These are phyloP conservation scores for Parazoanthus swiftii DNA, from an alignment of 92 coral and sea anemone genomes.

Conservation along the genomic window DNA sequence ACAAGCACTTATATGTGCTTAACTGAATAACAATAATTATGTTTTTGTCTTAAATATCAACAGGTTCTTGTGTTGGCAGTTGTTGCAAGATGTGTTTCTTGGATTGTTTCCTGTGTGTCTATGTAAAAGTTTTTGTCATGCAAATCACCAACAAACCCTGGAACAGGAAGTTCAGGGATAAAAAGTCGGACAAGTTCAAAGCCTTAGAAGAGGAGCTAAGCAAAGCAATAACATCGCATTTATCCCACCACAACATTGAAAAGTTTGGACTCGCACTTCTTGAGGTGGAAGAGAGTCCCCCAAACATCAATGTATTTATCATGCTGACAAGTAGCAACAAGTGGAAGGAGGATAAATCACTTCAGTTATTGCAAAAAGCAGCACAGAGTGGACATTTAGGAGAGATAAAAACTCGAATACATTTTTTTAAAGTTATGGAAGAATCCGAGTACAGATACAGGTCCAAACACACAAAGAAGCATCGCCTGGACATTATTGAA, in stretches of 20 bases:
- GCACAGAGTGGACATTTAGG: slow-evolving; percentile 48
- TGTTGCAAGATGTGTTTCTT: slow-evolving; percentile 64
- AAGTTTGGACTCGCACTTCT: slow-evolving; percentile 31
- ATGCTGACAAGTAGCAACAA: slow-evolving; percentile 43
- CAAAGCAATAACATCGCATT: slow-evolving; percentile 20
- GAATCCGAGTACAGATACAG: slow-evolving; percentile 45
- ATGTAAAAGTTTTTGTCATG: slow-evolving; percentile 43
- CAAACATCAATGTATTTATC: slow-evolving; percentile 31
- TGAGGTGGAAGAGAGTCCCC: background rate
- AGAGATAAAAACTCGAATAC: slow-evolving; percentile 10
- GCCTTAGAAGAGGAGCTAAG: slow-evolving; percentile 38
- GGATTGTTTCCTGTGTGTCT: slow-evolving; percentile 56
- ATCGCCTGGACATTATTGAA: slow-evolving; percentile 61
- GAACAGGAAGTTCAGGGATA: slow-evolving; percentile 26
- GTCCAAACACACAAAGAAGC: background rate
- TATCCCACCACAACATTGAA: slow-evolving; percentile 5
- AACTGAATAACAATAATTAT: too few species aligned
- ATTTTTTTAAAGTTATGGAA: slow-evolving; percentile 46
- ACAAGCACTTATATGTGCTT: too few species aligned
- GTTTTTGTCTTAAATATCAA: background rate
- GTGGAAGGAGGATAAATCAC: slow-evolving; percentile 12
- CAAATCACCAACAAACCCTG: slow-evolving; percentile 40
- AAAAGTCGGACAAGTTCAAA: slow-evolving; percentile 11
- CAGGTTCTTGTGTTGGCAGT: slow-evolving; percentile 45
- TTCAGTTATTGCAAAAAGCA: slow-evolving; percentile 28